Evolutionary conservation across 2,797 vertebrate species (phyloP), one percentile per base, ranked within the genome.

Genomic region (Amblyraja radiata): DNA sequence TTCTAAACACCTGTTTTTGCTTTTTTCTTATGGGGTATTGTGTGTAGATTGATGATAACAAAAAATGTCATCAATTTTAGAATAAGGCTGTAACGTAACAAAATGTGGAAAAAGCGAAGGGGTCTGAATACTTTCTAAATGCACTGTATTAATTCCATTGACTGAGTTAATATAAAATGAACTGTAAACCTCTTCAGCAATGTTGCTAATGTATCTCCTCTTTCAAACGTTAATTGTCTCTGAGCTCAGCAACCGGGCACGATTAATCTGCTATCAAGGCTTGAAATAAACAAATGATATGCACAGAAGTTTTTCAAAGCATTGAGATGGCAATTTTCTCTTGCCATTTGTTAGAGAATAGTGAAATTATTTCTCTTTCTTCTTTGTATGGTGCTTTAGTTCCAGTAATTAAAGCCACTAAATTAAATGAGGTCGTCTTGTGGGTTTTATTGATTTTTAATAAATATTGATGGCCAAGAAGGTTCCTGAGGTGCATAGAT

Each of bases 401-500:
- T 2, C 28, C 14, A n/a, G 28, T 65, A 86, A 86, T 86, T 65
- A 86, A 86, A 86, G 63, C 23, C 6, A 5, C 28, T 63, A 61
- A 86, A 63, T 65, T 86, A n/a, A 8, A 63, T 3, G 61, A 18
- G 83, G 13, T 86, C 18, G 63, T 6, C 61, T 65, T 86, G n/a
- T 11, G 13, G 28, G 7, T 86, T 63, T 63, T 63, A 32, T 63
- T 83, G 83, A 63, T n/a, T 65, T 13, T 86, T 65, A n/a, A 61
- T 61, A 84, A 65, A 28, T 16, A 63, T n/a, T n/a, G 28, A 63
- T 86, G 28, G 58, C 23, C 9, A 28, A 18, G 28, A 65, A n/a
- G 7, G 61, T 86, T 86, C 83, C 83, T 18, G 61, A 86, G 83
- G 83, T 86, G 61, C 25, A 86, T 63, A 86, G 83, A 63, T 86